Evolutionary conservation across 2,888 invertebrate genomes (phyloP).

Genomic region (Margaritifera margaritifera): DNA sequence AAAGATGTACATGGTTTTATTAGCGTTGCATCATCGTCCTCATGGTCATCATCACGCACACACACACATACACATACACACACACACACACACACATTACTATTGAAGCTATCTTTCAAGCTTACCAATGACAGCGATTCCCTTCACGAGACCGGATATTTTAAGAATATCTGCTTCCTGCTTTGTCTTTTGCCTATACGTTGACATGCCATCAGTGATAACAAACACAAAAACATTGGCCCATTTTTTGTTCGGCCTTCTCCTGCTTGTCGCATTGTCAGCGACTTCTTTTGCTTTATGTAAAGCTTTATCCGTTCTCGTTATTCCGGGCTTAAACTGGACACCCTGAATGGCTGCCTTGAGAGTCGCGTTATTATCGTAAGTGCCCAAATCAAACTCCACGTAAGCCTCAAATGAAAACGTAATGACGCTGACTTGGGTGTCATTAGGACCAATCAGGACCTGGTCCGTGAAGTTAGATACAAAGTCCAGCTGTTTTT

Average conservation of each 20-base stretch:
- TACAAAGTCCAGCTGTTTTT: constrained; percentile 20
- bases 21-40: too few species aligned
- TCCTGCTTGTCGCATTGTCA: background rate
- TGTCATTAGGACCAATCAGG: constrained; percentile 9
- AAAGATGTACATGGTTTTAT: too few species aligned
- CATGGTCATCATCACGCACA: too few species aligned
- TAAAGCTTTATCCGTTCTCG: constrained; percentile 17
- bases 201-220: constrained; percentile 21
- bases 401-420: constrained; percentile 13
- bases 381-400: constrained; percentile 14
- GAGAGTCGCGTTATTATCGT: constrained; percentile 5
- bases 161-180: constrained; percentile 7
- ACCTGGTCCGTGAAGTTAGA: constrained; percentile 11
- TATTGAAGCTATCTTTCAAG: background rate
- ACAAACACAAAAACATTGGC: constrained; percentile 13
- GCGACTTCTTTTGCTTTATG: too few species aligned
- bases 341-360: constrained; percentile 14
- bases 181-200: constrained; percentile 10
- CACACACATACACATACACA: too few species aligned
- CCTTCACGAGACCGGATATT: constrained; percentile 3
- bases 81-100: too few species aligned
- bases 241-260: constrained; percentile 8
- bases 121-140: constrained; percentile 14
- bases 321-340: constrained; percentile 14
- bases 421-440: constrained; percentile 18